Conservation (phyloP, 2,797 vertebrate genomes). For the Protosalanx chinensis region DNA sequence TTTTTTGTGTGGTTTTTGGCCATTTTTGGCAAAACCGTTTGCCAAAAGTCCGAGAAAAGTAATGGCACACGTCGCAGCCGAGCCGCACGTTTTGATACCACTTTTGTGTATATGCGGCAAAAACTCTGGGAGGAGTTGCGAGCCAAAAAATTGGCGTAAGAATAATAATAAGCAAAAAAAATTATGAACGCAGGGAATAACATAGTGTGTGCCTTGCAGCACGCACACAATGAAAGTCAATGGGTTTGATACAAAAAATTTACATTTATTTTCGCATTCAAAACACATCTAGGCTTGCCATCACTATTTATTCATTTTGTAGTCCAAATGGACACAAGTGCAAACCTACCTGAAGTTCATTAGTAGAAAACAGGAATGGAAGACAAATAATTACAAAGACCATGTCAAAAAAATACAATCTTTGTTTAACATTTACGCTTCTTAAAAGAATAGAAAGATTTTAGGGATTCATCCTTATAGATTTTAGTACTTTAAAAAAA, state of each 20-base stretch:
- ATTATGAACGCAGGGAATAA: too few species aligned
- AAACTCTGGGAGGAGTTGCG: too few species aligned
- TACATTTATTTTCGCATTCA: slow-evolving; percentile 59
- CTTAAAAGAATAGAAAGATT: slow-evolving; percentile 54
- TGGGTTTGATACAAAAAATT: slow-evolving; percentile 66
- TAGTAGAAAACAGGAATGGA: slow-evolving; percentile 46
- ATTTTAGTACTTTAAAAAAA: slow-evolving; percentile 56
- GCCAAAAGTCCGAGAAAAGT: too few species aligned
- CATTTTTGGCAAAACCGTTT: too few species aligned
- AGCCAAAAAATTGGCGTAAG: too few species aligned
- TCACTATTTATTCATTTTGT: slow-evolving; percentile 63
- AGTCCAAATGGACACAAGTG: slow-evolving; percentile 70
- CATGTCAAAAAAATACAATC: slow-evolving; percentile 33
- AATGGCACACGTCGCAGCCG: too few species aligned
- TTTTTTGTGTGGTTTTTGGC: too few species aligned
- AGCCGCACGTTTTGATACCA: too few species aligned
- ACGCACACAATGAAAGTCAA: background rate
- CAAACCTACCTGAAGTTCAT: slow-evolving; percentile 70
- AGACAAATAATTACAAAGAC: slow-evolving; percentile 45
- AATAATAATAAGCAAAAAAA: too few species aligned
- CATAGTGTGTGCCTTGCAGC: too few species aligned
- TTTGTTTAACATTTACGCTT: slow-evolving; percentile 54
- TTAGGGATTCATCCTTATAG: slow-evolving; percentile 55
- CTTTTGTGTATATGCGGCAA: too few species aligned
- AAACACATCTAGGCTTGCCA: slow-evolving; percentile 67